A percentile compares a stretch with the other conserved stretches of the same genome.
These are phyloP conservation scores for Antitype chi DNA, from an alignment of 2,888 invertebrate species.

Conservation along the genomic window DNA sequence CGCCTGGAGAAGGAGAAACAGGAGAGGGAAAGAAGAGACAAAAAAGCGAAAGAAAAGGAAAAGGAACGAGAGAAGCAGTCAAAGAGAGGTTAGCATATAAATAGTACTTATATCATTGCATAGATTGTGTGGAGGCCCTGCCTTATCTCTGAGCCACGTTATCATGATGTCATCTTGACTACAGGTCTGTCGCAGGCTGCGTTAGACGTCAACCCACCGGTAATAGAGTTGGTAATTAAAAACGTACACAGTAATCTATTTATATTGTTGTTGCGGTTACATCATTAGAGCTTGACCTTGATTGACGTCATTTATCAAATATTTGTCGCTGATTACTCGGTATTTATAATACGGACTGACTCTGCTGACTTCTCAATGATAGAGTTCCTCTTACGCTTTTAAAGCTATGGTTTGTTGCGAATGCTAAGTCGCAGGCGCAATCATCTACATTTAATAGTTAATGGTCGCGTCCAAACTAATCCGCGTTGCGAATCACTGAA, in stretches of 20 bases:
- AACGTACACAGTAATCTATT: conserved; percentile 74
- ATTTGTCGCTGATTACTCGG: conserved; percentile 76
- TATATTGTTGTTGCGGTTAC: conserved; percentile 82
- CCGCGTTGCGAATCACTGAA: conserved; percentile 59
- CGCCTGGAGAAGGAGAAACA: conserved; percentile 88
- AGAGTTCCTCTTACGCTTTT: conserved; percentile 16
- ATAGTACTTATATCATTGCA: conserved; percentile 39
- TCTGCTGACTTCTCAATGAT: conserved; percentile 30
- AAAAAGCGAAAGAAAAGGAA: conserved; percentile 89
- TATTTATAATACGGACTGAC: conserved; percentile 60
- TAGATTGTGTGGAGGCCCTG: conserved; percentile 42
- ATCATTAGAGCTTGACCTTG: conserved; percentile 83
- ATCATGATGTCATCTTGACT: conserved; percentile 83
- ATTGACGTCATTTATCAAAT: conserved; percentile 77
- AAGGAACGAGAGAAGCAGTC: conserved; percentile 86
- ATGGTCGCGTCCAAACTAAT: conserved; percentile 59
- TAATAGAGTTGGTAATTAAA: conserved; percentile 73
- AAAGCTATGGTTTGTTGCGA: conserved; percentile 13
- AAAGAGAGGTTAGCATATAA: conserved; percentile 82
- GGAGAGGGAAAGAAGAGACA: conserved; percentile 88
- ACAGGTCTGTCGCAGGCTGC: conserved; percentile 71
- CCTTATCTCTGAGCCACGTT: conserved; percentile 63
- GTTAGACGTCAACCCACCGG: conserved; percentile 55
- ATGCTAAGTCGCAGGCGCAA: conserved; percentile 12
- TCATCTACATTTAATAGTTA: conserved; percentile 56